These are phyloP conservation scores for Cylloceria caligata DNA, from an alignment of 2,888 invertebrate genomes.

Conservation along the genomic window DNA sequence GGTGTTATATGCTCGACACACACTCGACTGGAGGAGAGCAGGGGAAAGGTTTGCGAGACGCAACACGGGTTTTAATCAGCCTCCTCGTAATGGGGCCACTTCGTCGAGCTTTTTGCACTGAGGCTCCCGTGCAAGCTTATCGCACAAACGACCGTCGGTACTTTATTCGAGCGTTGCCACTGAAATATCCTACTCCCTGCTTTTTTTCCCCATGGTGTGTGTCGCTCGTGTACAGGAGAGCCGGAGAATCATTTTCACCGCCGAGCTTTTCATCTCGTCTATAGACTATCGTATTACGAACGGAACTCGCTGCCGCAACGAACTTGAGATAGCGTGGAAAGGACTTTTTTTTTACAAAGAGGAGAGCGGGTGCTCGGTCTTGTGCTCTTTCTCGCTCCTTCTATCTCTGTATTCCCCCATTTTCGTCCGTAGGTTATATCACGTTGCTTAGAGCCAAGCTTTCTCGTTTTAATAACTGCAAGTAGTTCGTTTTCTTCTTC, in stretches of 20 bases:
- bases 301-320: neutral
- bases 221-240: neutral
- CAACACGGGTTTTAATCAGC: slow-evolving; percentile 47
- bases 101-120: slow-evolving; percentile 21
- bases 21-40: neutral
- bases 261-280: slow-evolving; percentile 38
- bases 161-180: slow-evolving; percentile 21
- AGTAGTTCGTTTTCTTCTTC: neutral
- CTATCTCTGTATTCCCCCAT: neutral
- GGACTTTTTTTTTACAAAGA: neutral
- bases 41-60: slow-evolving; percentile 5
- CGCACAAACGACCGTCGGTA: slow-evolving; percentile 18
- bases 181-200: slow-evolving; percentile 14
- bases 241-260: slow-evolving; percentile 22
- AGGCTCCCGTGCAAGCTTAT: neutral
- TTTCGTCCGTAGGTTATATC: neutral
- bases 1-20: slow-evolving; percentile 7
- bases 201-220: neutral
- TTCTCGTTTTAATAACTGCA: slow-evolving; percentile 21
- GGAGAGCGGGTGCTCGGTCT: neutral
- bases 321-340: slow-evolving; percentile 17
- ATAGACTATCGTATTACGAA: slow-evolving; percentile 35
- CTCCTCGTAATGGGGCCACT: slow-evolving; percentile 35
- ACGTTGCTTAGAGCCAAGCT: slow-evolving; percentile 1
- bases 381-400: neutral